These are phyloP conservation scores for Epinephelus lanceolatus DNA, from an alignment of 2,113 vertebrate genomes.

Conservation along the genomic window DNA sequence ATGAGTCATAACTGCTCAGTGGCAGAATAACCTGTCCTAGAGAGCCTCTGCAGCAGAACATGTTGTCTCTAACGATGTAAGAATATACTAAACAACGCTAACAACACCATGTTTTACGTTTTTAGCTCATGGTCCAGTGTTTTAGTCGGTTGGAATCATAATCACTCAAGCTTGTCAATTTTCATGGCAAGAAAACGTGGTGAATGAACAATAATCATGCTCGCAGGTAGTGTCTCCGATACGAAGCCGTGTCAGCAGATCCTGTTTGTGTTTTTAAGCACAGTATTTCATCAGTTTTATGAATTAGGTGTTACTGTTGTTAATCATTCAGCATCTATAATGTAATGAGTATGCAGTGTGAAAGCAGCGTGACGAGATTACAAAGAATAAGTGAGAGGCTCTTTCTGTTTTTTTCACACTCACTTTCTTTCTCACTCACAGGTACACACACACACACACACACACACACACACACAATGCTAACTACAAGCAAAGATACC, in stretches of 20 bases:
- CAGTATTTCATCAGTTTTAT: neutral
- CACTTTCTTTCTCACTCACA: neutral
- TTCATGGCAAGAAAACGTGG: neutral
- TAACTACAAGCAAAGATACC: neutral
- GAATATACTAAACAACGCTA: neutral
- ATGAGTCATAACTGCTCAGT: slow-evolving; percentile 72
- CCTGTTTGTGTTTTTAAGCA: neutral
- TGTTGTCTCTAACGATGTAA: neutral
- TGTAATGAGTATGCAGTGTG: neutral
- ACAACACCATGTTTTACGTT: neutral
- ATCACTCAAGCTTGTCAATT: neutral
- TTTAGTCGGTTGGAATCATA: neutral
- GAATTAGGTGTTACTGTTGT: neutral
- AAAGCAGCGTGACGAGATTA: neutral
- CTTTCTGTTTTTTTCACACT: neutral
- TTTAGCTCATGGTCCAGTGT: neutral
- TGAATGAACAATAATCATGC: neutral
- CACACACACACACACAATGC: neutral
- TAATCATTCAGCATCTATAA: neutral
- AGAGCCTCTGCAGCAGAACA: slow-evolving; percentile 58
- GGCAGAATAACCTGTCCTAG: slow-evolving; percentile 46
- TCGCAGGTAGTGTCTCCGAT: neutral
- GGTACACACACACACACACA: neutral
- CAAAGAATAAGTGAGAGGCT: neutral
- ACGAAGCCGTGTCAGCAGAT: neutral